Evolutionary conservation across 2,113 vertebrate species (phyloP).

Genomic region (Grammomys dolichurus): DNA sequence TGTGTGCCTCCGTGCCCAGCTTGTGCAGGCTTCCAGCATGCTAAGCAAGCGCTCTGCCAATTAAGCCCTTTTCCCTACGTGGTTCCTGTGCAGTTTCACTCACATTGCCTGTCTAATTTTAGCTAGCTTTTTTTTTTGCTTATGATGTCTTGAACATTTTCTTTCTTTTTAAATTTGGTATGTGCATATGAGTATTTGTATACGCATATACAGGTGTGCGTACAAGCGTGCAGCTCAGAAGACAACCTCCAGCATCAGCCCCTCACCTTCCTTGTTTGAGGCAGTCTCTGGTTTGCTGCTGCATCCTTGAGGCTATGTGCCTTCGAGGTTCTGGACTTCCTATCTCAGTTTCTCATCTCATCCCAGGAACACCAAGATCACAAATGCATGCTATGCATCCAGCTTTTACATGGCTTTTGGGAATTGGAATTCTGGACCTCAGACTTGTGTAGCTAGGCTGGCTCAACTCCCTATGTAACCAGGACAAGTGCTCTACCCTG

Average conservation of each 20-base stretch:
- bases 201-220: rapidly evolving
- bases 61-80: not conserved
- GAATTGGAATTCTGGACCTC: not conserved
- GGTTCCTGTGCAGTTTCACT: not conserved
- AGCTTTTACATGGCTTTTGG: not conserved
- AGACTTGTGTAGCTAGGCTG: not conserved
- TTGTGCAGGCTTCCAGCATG: not conserved
- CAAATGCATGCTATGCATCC: not conserved
- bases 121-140: not conserved
- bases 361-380: not conserved
- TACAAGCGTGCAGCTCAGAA: not conserved
- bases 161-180: not conserved
- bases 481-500: not conserved
- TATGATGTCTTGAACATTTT: not conserved
- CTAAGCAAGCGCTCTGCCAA: not conserved
- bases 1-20: too few relatives aligned
- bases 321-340: not conserved
- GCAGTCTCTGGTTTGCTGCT: not conserved
- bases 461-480: too few relatives aligned
- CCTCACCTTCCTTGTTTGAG: not conserved
- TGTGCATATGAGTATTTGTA: not conserved
- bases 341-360: not conserved
- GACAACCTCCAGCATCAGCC: not conserved
- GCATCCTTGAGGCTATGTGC: not conserved
- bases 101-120: not conserved